A percentile compares a stretch with the other conserved stretches of the same genome.
These are phyloP conservation scores for Neolamprologus ventralis DNA, from an alignment of 2,113 vertebrate genomes.

Conservation along the genomic window DNA sequence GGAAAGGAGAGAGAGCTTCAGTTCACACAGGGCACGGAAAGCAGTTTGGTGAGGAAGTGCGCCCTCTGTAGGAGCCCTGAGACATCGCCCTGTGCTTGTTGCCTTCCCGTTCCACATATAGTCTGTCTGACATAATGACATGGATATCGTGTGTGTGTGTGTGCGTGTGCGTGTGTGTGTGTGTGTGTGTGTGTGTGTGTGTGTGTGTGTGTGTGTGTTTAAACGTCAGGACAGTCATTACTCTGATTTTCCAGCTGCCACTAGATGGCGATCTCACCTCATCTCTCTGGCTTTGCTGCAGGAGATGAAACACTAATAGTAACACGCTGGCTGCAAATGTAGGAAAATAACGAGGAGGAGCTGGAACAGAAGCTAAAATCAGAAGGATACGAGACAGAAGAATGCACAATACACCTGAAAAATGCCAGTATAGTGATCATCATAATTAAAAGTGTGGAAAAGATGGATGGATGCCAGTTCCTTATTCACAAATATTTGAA, in stretches of 20 bases:
- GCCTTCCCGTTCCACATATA: background rate
- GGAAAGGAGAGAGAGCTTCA: background rate
- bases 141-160: background rate
- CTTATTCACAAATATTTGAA: background rate
- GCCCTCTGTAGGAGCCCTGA: background rate
- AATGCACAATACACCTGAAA: background rate
- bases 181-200: background rate
- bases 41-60: background rate
- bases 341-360: background rate
- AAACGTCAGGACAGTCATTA: background rate
- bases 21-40: background rate
- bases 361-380: background rate
- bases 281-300: background rate
- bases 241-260: background rate
- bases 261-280: conserved; percentile 21
- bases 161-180: background rate
- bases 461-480: background rate
- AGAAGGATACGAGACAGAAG: background rate
- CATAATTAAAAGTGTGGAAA: background rate
- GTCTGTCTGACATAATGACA: background rate
- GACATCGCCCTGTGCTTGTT: background rate
- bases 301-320: background rate
- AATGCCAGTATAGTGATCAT: background rate
- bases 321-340: background rate
- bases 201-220: background rate